Evolutionary conservation across 2,888 invertebrate species (phyloP), one percentile per base, ranked within the genome.

Genomic region (Drosophila kambysellisi): DNA sequence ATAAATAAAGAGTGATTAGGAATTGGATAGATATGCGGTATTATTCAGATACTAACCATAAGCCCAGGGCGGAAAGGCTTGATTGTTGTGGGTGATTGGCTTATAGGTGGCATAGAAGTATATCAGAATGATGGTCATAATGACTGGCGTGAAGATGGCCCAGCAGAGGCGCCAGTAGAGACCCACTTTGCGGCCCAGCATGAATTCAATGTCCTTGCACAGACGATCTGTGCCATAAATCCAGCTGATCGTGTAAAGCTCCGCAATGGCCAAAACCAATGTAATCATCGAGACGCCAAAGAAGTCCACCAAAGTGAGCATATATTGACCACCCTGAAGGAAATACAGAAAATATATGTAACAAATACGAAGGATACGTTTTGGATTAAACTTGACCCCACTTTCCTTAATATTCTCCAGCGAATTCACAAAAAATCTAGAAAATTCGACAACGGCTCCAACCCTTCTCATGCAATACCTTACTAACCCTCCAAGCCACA

Each of bases 91-190:
- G 0, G 92, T 93, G 4, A 96, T 91, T 0, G 95, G 94, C 70
- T 95, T 94, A 70, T 95, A 95, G 0, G 95, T 95, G 0, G 94
- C 91, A 39, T 96, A 92, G 7, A 96, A 96, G 90, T 97, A 97
- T 11, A 96, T 86, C 82, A 97, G 94, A 60, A 97, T 96, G 0
- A 94, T 90, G 5, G 95, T 93, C 94, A 97, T 95, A 70, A 96
- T 94, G 0, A 94, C 83, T 0, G 97, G 97, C 3, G 96, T 96
- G 52, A 97, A 92, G 11, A 96, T 54, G 0, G 95, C 95, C 97
- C 97, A 98, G 79, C 97, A 97, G 46, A 96, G 80, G 71, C 97
- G 94, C 97, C 97, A 97, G 91, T 97, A 97, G 41, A 95, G 83
- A 2, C 95, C 94, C 0, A 96, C 95, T 91, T 95, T 95, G 37